phyloP scores from a whole-genome alignment of 2,797 vertebrate species.

The Tadarida brasiliensis region DNA sequence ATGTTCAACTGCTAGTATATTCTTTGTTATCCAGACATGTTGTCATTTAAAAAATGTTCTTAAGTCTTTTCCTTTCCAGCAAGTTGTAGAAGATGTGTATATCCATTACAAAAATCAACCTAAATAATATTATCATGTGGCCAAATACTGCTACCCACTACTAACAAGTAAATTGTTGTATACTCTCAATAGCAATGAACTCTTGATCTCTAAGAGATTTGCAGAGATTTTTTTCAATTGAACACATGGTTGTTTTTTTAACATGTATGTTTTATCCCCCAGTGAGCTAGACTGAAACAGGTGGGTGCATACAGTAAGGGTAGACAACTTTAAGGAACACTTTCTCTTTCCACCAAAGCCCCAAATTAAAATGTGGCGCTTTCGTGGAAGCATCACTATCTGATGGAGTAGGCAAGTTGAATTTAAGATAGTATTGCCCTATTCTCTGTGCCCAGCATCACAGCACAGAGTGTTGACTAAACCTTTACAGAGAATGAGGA shows the following conservation, averaged over 20 bases:
- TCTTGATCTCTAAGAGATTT: background rate
- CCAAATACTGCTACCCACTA: background rate
- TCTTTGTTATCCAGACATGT: background rate
- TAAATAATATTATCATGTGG: background rate
- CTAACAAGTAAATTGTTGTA: background rate
- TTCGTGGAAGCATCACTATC: background rate
- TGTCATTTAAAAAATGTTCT: background rate
- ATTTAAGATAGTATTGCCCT: background rate
- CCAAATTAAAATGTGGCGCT: background rate
- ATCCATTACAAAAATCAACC: background rate
- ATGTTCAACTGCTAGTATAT: background rate
- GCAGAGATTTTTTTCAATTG: background rate
- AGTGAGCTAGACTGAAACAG: background rate
- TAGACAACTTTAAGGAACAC: background rate
- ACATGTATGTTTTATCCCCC: background rate
- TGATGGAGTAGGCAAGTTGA: background rate
- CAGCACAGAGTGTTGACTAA: background rate
- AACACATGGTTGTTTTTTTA: background rate
- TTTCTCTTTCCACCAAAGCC: background rate
- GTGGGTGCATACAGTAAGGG: background rate
- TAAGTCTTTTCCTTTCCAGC: background rate
- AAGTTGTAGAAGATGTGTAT: background rate
- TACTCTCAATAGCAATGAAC: background rate
- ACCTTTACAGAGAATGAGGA: background rate
- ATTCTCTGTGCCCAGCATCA: background rate